Evolutionary conservation across 2,113 vertebrate species (phyloP).

Genomic region (Rhynchomys soricoides): DNA sequence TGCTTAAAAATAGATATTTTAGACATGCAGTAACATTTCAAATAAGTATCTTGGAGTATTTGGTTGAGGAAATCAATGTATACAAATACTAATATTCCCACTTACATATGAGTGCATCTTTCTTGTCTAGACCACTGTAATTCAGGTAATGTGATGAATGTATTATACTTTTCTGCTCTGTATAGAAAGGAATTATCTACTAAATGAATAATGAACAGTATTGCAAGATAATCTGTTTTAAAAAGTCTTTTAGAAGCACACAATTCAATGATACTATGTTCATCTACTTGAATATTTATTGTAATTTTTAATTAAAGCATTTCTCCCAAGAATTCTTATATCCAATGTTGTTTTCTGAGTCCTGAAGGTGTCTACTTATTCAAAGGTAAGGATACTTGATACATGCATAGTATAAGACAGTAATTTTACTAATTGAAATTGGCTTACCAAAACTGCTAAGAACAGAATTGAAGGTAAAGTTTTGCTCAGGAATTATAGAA

Average conservation of each 20-base stretch:
- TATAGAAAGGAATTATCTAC: background rate
- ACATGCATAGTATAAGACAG: background rate
- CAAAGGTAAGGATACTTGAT: slow-evolving; percentile 49
- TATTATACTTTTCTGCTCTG: background rate
- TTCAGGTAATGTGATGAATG: background rate
- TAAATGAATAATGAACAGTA: slow-evolving; percentile 28
- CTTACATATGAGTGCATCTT: background rate
- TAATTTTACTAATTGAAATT: slow-evolving; percentile 12
- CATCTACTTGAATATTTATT: slow-evolving; percentile 54
- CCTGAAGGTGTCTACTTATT: background rate
- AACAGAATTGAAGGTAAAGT: background rate
- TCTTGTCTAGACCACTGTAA: background rate
- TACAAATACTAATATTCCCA: background rate
- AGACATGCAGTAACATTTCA: background rate
- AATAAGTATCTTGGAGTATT: background rate
- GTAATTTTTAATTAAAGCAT: slow-evolving; percentile 52
- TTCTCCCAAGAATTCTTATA: slow-evolving; percentile 16
- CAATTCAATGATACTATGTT: slow-evolving; percentile 36
- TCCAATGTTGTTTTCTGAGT: background rate
- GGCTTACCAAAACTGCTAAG: background rate
- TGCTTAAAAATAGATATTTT: background rate
- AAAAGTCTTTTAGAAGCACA: slow-evolving; percentile 21
- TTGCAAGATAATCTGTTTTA: slow-evolving; percentile 3
- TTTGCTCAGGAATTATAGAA: slow-evolving; percentile 27
- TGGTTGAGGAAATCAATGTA: background rate